Evolutionary conservation across 2,888 invertebrate species (phyloP).

Genomic region (Netelia virgata): DNA sequence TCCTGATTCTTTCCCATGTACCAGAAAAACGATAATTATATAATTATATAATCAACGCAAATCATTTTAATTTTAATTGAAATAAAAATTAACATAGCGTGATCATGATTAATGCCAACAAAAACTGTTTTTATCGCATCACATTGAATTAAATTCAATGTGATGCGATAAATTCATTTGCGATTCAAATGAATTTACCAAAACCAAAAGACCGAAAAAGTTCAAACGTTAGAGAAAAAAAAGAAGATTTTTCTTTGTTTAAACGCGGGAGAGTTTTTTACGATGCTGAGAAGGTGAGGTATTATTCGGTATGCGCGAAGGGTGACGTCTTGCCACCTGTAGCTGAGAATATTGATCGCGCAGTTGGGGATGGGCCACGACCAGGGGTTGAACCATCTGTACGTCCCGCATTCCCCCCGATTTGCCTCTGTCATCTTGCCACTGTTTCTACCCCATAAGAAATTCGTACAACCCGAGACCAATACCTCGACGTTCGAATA

Average conservation of each 20-base stretch:
- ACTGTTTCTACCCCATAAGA: conserved; percentile 35
- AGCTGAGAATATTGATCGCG: conserved; percentile 81
- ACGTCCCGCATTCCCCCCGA: conserved; percentile 58
- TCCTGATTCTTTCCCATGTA: neutral
- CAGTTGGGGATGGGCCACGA: conserved; percentile 76
- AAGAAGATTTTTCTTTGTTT: no score
- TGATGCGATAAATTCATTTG: no score
- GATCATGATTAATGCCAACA: no score
- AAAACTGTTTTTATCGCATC: no score
- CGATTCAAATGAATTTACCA: no score
- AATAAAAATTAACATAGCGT: no score
- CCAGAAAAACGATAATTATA: neutral
- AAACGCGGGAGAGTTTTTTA: neutral
- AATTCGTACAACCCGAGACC: no score
- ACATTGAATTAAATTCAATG: no score
- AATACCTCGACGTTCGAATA: neutral
- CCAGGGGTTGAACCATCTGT: conserved; percentile 68
- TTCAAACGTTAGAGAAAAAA: no score
- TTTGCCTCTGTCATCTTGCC: conserved; percentile 50
- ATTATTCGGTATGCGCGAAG: neutral
- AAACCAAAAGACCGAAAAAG: no score
- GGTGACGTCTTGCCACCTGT: conserved; percentile 78
- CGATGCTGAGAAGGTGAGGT: neutral
- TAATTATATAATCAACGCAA: neutral
- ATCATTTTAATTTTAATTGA: neutral